These are phyloP conservation scores for Seira ritae DNA, from an alignment of 2,888 invertebrate species.

Conservation along the genomic window DNA sequence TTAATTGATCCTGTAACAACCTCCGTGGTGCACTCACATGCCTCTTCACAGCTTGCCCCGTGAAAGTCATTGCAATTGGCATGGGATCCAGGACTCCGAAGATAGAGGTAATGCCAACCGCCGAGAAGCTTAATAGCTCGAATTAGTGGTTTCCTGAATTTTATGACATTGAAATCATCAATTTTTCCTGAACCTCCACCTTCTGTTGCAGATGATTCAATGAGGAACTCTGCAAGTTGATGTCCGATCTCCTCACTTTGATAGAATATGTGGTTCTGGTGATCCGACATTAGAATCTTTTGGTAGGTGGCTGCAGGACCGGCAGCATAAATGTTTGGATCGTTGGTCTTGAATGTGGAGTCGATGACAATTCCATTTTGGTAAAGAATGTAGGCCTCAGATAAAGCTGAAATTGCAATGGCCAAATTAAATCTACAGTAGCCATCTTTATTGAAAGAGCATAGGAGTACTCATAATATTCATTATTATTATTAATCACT, in stretches of 20 bases:
- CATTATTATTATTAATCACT: no score
- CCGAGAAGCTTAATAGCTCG: slow-evolving; percentile 79
- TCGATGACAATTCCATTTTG: slow-evolving; percentile 82
- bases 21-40: slow-evolving; percentile 65
- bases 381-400: slow-evolving; percentile 52
- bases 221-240: slow-evolving; percentile 76
- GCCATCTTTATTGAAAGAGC: no score
- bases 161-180: slow-evolving; percentile 39
- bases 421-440: not conserved
- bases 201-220: slow-evolving; percentile 34
- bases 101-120: slow-evolving; percentile 80
- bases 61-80: slow-evolving; percentile 46
- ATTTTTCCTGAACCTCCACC: slow-evolving; percentile 39
- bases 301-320: slow-evolving; percentile 82
- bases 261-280: slow-evolving; percentile 79
- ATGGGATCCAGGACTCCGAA: slow-evolving; percentile 79
- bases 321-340: slow-evolving; percentile 81
- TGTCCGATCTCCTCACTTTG: slow-evolving; percentile 82
- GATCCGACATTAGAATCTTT: slow-evolving; percentile 79
- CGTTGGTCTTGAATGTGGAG: slow-evolving; percentile 81
- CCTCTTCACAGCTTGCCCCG: slow-evolving; percentile 42
- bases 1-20: slow-evolving; percentile 67
- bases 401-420: slow-evolving; percentile 29
- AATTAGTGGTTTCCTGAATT: slow-evolving; percentile 57
- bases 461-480: no score